A percentile compares a stretch with the other conserved stretches of the same genome.
These are phyloP conservation scores for Lycocorax pyrrhopterus DNA, from an alignment of 2,113 vertebrate genomes.

Conservation along the genomic window DNA sequence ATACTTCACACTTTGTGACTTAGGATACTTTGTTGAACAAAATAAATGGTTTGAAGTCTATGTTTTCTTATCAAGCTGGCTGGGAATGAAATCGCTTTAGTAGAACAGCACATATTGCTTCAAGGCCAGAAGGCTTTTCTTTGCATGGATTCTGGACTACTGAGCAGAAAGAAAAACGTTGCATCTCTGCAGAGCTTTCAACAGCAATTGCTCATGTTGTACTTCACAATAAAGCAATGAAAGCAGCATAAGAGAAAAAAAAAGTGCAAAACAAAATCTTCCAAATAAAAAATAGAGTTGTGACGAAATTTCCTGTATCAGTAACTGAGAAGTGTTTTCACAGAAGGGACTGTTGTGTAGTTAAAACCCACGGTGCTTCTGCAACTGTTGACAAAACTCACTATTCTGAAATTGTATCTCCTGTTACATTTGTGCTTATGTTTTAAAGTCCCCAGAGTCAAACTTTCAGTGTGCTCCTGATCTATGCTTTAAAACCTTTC, in stretches of 20 bases:
- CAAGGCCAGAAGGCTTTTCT: neutral
- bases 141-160: neutral
- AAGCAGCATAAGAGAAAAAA: neutral
- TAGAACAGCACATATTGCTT: neutral
- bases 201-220: neutral
- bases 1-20: neutral
- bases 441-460: neutral
- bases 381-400: neutral
- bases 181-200: neutral
- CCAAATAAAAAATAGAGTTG: neutral
- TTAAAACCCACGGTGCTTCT: neutral
- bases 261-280: neutral
- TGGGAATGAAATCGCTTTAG: neutral
- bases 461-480: neutral
- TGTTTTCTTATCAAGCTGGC: neutral
- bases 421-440: neutral
- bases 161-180: neutral
- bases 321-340: neutral
- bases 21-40: neutral
- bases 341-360: neutral
- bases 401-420: neutral
- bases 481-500: neutral
- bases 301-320: neutral
- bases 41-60: accelerated
- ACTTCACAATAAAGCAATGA: neutral